These are phyloP conservation scores for Manis javanica DNA, from an alignment of 2,797 vertebrate species.

Conservation along the genomic window DNA sequence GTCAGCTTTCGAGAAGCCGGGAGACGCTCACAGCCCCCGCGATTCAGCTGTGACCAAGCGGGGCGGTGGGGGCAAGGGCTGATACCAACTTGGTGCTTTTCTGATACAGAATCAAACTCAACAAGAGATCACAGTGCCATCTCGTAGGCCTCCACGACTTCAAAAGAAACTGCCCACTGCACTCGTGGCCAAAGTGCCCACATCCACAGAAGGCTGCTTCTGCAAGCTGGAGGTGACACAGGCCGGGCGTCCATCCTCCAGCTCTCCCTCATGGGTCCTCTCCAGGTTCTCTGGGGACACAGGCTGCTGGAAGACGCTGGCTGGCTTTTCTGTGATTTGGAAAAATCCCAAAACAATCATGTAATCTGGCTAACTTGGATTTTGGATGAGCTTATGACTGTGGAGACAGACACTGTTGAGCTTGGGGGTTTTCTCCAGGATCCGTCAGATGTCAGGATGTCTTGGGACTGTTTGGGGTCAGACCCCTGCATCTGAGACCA, in stretches of 20 bases:
- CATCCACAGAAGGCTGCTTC: not conserved
- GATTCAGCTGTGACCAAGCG: not conserved
- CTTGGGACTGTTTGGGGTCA: not conserved
- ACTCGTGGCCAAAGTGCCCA: no score
- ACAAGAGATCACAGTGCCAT: not conserved
- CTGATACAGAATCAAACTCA: conserved; percentile 51
- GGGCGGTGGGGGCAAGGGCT: not conserved
- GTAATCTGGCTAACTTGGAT: not conserved
- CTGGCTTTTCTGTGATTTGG: not conserved
- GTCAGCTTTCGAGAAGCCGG: not conserved
- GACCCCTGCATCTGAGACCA: not conserved
- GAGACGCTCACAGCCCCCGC: conserved; percentile 56
- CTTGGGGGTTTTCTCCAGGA: no score
- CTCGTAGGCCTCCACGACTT: not conserved
- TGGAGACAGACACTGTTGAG: not conserved
- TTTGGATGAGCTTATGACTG: not conserved
- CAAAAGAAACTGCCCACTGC: not conserved
- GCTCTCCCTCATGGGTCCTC: not conserved
- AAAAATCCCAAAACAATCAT: not conserved
- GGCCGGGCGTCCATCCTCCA: not conserved
- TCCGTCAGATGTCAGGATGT: not conserved
- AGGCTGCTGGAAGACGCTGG: not conserved
- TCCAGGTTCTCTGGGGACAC: not conserved
- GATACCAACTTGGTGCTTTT: not conserved
- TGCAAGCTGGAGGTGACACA: not conserved